Conservation (phyloP, 30 jellyfish, hydroid and myxozoan genomes). For the Aurelia sp. region DNA sequence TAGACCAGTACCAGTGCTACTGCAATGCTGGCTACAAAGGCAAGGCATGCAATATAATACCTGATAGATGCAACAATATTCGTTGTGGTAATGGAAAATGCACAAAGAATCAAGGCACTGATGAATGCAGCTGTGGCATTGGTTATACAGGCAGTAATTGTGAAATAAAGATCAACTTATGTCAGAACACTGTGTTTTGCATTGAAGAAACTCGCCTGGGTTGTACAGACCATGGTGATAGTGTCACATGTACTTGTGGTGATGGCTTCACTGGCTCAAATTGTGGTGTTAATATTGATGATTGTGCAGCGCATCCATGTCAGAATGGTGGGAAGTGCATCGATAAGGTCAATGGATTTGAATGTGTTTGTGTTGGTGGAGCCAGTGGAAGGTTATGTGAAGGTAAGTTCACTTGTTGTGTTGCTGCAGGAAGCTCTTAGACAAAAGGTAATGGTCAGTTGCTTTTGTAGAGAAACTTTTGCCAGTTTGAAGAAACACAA, state of each 20-base stretch:
- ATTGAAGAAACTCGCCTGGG: constrained; percentile 63
- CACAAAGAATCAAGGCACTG: constrained; percentile 19
- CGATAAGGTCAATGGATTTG: constrained; percentile 76
- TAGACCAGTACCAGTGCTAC: constrained; percentile 58
- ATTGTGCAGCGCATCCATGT: constrained; percentile 69
- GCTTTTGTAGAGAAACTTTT: no score
- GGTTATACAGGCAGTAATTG: constrained; percentile 86
- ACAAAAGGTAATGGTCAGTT: no score
- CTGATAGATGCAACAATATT: constrained; percentile 44
- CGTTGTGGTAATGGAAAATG: constrained; percentile 40
- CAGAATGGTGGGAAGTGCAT: constrained; percentile 78
- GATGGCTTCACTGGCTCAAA: constrained; percentile 88
- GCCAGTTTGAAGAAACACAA: no score
- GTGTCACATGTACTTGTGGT: constrained; percentile 76
- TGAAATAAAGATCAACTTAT: constrained; percentile 75
- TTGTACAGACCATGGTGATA: constrained; percentile 88
- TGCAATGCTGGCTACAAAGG: constrained; percentile 85
- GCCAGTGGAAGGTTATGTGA: constrained; percentile 72
- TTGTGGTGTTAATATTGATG: constrained; percentile 87
- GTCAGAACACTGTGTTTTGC: constrained; percentile 74
- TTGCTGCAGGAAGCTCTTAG: no score
- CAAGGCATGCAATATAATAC: constrained; percentile 48
- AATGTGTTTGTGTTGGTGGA: constrained; percentile 73
- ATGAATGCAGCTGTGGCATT: constrained; percentile 90
- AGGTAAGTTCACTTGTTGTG: constrained; percentile 31